Percentiles rank a stretch among this genome's conserved stretches.
Evolutionary conservation across 2,888 invertebrate genomes (phyloP).

Genomic region (Pseudolycoriella hygida): DNA sequence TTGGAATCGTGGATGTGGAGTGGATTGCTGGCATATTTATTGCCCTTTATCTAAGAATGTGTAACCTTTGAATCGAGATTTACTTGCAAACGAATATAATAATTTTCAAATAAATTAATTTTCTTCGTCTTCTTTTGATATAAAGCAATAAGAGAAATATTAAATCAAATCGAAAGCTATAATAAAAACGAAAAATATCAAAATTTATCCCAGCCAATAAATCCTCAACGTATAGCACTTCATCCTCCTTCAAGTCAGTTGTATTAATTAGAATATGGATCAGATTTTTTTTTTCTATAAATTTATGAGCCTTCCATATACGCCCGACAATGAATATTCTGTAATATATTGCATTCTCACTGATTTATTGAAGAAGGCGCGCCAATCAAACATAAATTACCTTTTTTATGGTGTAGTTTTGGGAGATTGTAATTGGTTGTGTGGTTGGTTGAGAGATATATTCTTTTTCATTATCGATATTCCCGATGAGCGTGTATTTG

Average conservation of each 20-base stretch:
- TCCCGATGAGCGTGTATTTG: too few species aligned
- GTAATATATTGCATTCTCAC: slow-evolving; percentile 5
- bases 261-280: slow-evolving; percentile 7
- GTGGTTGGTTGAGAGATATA: neutral
- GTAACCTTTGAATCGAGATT: too few species aligned
- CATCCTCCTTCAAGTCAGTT: slow-evolving; percentile 1
- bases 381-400: slow-evolving; percentile 7
- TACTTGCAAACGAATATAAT: too few species aligned
- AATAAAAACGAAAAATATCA: too few species aligned
- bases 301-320: slow-evolving; percentile 5
- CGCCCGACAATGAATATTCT: slow-evolving; percentile 6
- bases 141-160: too few species aligned
- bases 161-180: too few species aligned
- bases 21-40: too few species aligned
- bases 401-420: slow-evolving; percentile 1
- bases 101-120: too few species aligned
- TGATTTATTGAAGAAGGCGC: slow-evolving; percentile 7
- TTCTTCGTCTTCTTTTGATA: too few species aligned
- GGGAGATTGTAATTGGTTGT: slow-evolving; percentile 2
- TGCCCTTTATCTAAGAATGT: too few species aligned
- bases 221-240: slow-evolving; percentile 2
- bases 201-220: neutral
- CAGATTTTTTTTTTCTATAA: slow-evolving; percentile 1
- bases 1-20: too few species aligned
- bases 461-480: too few species aligned